Evolutionary conservation across 2,888 invertebrate species (phyloP), one percentile per base, ranked within the genome.

Genomic region (Alloplasta piceator): DNA sequence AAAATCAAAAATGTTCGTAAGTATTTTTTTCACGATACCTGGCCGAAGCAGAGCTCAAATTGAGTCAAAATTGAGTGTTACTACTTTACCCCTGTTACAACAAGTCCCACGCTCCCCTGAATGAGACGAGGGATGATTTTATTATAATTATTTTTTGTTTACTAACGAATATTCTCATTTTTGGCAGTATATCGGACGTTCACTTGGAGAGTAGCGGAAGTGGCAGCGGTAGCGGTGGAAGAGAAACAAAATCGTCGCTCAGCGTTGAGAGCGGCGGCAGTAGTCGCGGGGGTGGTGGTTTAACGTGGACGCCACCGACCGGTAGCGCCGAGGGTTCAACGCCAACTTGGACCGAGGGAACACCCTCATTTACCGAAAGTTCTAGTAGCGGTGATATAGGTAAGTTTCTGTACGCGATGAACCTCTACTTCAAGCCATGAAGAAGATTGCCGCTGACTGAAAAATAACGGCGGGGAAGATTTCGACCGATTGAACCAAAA

Each of bases 271-370:
- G 95, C 55, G 94, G 94, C 55, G 93, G 94, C 82, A 94, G 94
- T 85, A 93, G 94, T 73, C 92, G 93, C 14, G 93, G 94, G 26
- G 93, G 93, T 39, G 92, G 92, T 90, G 91, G 90, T 39, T 85
- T 92, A 46, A 95, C 95, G 84, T 97, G 97, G 97, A 97, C 97
- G 14, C 97, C 97, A 36, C 97, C 97, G 0, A 95, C 96, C 63
- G 92, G 92, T 7, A 97, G 97, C 60, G 96, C 96, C 74, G 97
- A 97, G 92, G 97, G 97, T 52, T 97, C 97, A 6, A 98, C 98
- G 50, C 98, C 98, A n/a, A 98, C 98, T 56, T 98, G 98, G 97
- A 98, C 98, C 63, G 98, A 98, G 94, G 98, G 98, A 89, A 98
- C 98, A 86, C 98, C 98, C 80, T 98, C 98, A 92, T 98, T 98